Evolutionary conservation across 53 echinoderm and acorn worm species (phyloP), one percentile per base, ranked within the genome.

Genomic region (Paracentrotus lividus): DNA sequence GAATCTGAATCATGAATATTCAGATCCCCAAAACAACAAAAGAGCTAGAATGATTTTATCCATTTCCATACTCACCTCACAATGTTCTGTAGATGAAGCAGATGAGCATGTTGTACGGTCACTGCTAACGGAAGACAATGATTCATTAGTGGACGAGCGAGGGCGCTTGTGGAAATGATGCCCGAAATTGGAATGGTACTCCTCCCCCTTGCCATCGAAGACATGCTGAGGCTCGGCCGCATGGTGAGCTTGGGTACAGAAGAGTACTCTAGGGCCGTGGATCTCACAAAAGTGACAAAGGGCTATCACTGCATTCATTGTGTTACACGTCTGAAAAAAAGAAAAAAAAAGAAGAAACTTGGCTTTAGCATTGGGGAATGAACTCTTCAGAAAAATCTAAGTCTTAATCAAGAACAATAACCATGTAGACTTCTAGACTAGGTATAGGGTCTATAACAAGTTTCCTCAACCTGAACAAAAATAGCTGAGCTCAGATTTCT

Each of bases 201-300:
- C 95, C 44, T 66, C 93, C 14, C 52, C 89, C 69, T 95, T 95
- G 14, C 81, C 91, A 42, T 92, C 96, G 2, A 95, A 84, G 24
- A 88, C 64, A 47, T 88, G 94, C 68, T 96, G 94, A 31, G 94
- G 93, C 23, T 96, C 94, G 15, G 68, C 77, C 20, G 96, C 93
- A 36, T 97, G 99, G 88, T 97, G 96, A 10, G 97, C 96, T 84
- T 99, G 99, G 8, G 99, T 97, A 69, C 97, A 99, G 94, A 99
- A 99, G 75, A 99, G 93, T 56, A 99, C 96, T 57, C 99, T 95
- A 4, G 99, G 99, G 34, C 99, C 99, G 58, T 99, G 99, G 12
- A 97, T 92, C 76, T 99, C 99, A 94, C 99, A 99, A 94, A 99
- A 99, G 88, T 99, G 99, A 91, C 99, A 99, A 53, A 99, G 93